Percentiles rank a stretch among this genome's conserved stretches.
Evolutionary conservation across 2,888 invertebrate genomes (phyloP).

Genomic region (Sarcophaga caerulescens): DNA sequence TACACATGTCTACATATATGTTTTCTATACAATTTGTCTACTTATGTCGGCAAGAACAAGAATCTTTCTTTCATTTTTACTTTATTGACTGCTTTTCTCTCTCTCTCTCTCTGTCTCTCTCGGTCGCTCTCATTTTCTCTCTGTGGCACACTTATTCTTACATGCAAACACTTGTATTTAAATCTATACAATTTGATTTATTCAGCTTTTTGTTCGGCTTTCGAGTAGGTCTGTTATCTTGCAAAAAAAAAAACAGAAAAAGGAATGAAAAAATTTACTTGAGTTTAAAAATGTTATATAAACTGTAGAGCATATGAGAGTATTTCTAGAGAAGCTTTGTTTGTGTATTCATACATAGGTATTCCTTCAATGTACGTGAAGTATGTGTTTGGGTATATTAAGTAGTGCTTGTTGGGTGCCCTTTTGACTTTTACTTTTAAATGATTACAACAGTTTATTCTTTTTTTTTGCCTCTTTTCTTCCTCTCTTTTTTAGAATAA

Average conservation of each 20-base stretch:
- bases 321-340: neutral
- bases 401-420: neutral
- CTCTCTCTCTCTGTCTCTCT: neutral
- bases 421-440: conserved; percentile 24
- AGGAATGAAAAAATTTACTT: neutral
- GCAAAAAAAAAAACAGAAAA: too few species aligned
- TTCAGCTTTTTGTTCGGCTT: neutral
- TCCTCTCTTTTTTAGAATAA: too few species aligned
- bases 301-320: neutral
- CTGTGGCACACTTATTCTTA: neutral
- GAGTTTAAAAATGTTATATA: neutral
- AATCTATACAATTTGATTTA: conserved; percentile 3
- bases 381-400: neutral
- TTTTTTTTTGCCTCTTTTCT: too few species aligned
- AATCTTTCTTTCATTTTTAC: neutral
- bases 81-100: too few species aligned
- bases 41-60: conserved; percentile 4
- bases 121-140: neutral
- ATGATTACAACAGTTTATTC: neutral
- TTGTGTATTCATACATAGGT: neutral
- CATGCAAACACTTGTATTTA: neutral
- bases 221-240: neutral
- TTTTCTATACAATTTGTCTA: conserved; percentile 15
- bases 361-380: neutral
- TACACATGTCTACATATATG: neutral